A percentile compares a stretch with the other conserved stretches of the same genome.
Conservation (phyloP, 2,113 vertebrate genomes). For the Heterochromis multidens region DNA sequence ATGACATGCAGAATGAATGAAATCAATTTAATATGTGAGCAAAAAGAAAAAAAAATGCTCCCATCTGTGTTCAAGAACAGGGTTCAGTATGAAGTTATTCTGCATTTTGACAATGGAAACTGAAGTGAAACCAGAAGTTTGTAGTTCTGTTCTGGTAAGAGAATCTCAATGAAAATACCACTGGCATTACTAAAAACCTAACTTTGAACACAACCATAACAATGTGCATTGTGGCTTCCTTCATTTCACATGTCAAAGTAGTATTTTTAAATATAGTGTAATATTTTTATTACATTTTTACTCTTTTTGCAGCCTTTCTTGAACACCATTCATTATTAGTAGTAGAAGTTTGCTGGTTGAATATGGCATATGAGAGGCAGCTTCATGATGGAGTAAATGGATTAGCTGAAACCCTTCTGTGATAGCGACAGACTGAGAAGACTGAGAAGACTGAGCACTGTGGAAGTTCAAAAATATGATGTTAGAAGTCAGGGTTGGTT, state of each 20-base stretch:
- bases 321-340: neutral
- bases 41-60: neutral
- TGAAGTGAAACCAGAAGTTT: neutral
- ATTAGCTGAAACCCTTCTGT: neutral
- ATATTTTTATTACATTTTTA: neutral
- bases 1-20: neutral
- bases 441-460: neutral
- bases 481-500: too few species aligned
- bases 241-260: neutral
- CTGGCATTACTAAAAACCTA: neutral
- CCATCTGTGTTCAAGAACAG: neutral
- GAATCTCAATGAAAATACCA: neutral
- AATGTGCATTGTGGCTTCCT: neutral
- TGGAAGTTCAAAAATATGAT: neutral
- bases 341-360: neutral
- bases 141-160: neutral
- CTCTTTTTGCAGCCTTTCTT: neutral
- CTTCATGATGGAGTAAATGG: neutral
- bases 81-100: neutral
- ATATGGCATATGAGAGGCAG: neutral
- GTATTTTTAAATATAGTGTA: neutral
- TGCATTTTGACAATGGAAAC: neutral
- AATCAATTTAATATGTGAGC: constrained; percentile 1
- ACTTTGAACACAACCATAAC: neutral
- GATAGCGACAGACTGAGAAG: neutral